These are phyloP conservation scores for Eurois occulta DNA, from an alignment of 2,888 invertebrate species.

Conservation along the genomic window DNA sequence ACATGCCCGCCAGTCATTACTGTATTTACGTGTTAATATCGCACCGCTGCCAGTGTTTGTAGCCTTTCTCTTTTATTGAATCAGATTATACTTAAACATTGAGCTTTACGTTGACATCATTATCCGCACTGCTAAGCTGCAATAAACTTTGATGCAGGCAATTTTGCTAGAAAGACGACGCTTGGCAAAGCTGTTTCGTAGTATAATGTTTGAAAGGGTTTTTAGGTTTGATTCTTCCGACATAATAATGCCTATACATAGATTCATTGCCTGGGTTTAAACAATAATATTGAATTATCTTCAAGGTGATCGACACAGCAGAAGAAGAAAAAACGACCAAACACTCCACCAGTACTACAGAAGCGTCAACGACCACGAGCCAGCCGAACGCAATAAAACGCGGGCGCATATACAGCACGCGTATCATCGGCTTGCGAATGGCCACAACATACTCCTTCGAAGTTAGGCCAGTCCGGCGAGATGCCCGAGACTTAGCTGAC, in stretches of 20 bases:
- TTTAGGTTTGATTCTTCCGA: not conserved
- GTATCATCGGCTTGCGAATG: slow-evolving; percentile 94
- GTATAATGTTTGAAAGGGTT: not conserved
- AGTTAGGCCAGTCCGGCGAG: slow-evolving; percentile 91
- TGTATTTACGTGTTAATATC: slow-evolving; percentile 71
- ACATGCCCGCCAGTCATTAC: slow-evolving; percentile 72
- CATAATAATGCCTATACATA: not conserved
- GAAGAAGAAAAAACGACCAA: slow-evolving; percentile 78
- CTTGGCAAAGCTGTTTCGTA: not conserved
- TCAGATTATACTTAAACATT: slow-evolving; percentile 53
- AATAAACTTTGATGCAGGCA: slow-evolving; percentile 12
- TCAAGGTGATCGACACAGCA: slow-evolving; percentile 83
- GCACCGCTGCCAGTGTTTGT: slow-evolving; percentile 64
- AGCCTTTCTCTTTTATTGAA: slow-evolving; percentile 65
- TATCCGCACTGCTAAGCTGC: slow-evolving; percentile 41
- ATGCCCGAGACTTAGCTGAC: slow-evolving; percentile 87
- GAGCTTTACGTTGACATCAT: slow-evolving; percentile 51
- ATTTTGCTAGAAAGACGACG: slow-evolving; percentile 3
- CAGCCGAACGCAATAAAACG: slow-evolving; percentile 70
- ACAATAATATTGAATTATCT: slow-evolving; percentile 3
- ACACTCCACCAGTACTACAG: slow-evolving; percentile 63
- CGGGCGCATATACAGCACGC: slow-evolving; percentile 89
- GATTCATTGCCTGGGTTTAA: not conserved
- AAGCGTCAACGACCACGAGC: slow-evolving; percentile 72
- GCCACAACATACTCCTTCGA: slow-evolving; percentile 95